These are phyloP conservation scores for Agrotis ipsilon DNA, from an alignment of 2,888 invertebrate species.

Conservation along the genomic window DNA sequence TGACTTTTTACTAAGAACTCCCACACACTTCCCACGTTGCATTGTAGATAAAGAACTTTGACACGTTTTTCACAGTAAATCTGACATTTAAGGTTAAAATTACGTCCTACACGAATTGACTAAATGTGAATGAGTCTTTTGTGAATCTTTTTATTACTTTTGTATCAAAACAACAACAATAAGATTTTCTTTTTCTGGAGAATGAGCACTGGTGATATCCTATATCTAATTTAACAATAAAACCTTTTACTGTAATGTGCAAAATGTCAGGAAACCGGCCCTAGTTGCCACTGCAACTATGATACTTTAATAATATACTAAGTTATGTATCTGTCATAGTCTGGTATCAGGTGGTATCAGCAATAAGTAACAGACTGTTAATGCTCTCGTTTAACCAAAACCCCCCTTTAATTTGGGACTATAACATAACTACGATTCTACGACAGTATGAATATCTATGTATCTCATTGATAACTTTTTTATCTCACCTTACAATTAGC, in stretches of 20 bases:
- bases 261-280: no score
- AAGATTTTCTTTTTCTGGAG: no score
- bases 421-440: not conserved
- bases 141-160: not conserved
- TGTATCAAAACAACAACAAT: no score
- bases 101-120: constrained; percentile 13
- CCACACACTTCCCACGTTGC: constrained; percentile 32
- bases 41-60: constrained; percentile 2
- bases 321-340: no score
- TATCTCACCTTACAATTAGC: not conserved
- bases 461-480: no score
- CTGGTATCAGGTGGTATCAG: no score
- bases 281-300: no score
- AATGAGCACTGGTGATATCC: not conserved
- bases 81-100: constrained; percentile 20
- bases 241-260: no score
- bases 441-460: no score
- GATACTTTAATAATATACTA: no score
- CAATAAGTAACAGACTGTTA: no score
- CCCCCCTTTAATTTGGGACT: not conserved
- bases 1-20: constrained; percentile 12
- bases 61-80: not conserved
- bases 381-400: no score
- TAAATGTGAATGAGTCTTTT: constrained; percentile 7
- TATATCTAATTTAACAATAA: not conserved